phyloP scores from a whole-genome alignment of 92 coral and sea anemone genomes.

The Umimayanthus kanabou region DNA sequence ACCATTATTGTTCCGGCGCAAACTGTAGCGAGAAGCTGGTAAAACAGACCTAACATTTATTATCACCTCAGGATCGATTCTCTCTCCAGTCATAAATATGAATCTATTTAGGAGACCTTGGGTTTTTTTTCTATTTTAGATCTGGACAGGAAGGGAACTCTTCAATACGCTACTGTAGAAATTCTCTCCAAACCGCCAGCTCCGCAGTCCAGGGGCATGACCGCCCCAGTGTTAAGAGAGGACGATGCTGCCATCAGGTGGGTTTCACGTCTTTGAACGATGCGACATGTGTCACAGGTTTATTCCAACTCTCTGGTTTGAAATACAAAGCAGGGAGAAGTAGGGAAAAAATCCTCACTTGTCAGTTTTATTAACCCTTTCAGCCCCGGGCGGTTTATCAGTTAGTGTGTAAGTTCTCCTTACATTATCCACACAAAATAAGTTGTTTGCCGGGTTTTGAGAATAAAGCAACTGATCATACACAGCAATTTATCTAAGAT shows the following conservation, averaged over 20 bases:
- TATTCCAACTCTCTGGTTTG: background rate
- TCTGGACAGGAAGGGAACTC: background rate
- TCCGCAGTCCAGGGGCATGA: background rate
- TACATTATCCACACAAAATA: no score
- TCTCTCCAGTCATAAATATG: background rate
- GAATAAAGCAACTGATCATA: no score
- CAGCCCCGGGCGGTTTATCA: no score
- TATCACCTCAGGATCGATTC: background rate
- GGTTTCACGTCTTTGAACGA: background rate
- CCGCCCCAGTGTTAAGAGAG: background rate
- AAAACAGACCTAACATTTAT: background rate
- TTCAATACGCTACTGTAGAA: slow-evolving; percentile 57
- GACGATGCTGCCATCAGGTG: background rate
- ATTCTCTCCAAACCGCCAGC: slow-evolving; percentile 14
- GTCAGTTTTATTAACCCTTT: no score
- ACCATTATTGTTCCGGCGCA: no score
- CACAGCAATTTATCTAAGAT: no score
- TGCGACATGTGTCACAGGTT: background rate
- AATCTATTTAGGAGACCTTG: background rate
- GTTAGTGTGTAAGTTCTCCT: no score
- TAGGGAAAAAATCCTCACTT: no score
- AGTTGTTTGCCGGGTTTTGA: no score
- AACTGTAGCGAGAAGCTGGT: no score
- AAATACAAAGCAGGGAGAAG: background rate
- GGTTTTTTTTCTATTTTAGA: background rate